Base-by-base conservation (phyloP, 2,888 invertebrate genomes). In the Deilephila elpenor region DNA sequence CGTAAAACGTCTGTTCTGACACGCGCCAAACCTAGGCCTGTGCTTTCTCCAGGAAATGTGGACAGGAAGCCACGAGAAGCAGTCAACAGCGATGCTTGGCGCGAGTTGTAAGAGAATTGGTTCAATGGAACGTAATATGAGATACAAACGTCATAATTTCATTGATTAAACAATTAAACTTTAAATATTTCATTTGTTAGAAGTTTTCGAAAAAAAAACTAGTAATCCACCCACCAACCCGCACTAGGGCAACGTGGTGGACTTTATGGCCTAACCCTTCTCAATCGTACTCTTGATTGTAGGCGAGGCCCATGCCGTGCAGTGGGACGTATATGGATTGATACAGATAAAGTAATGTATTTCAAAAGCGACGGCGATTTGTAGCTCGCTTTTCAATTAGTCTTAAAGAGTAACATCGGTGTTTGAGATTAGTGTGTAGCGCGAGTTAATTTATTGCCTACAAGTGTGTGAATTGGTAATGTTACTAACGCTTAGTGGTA, bases 401-500 rank as follows among this genome's bases (percentile, higher is more conserved):
- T 73, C 73, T 73, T 77, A 82, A 83, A 86, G 84, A 83, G 80
- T 89, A 89, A 87, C 85, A 89, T 87, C 87, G 89, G 91, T 91
- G 91, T 93, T 91, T 89, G 87, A 89, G 91, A 92, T 91, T 91
- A 85, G 86, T 86, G 86, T 87, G 84, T 83, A 84, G 83, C 77
- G 82, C 80, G 84, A 86, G 85, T 88, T 91, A 93, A 93, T 93
- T 93, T 93, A 93, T 93, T 84, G 85, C 88, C 86, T 83, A 89
- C 89, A 83, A 92, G 90, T 90, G 92, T 91, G 91, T 92, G 91
- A 92, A 93, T 93, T 89, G 91, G 93, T 93, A 92, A 93, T 91
- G 90, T 83, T 84, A 86, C 86, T 88, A 32, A 32, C 11, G 44
- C 44, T 87, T 88, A 83, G 79, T 81, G 79, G 78, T 78, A 71